Conservation (phyloP, 2,113 vertebrate species). For the Engystomops pustulosus region DNA sequence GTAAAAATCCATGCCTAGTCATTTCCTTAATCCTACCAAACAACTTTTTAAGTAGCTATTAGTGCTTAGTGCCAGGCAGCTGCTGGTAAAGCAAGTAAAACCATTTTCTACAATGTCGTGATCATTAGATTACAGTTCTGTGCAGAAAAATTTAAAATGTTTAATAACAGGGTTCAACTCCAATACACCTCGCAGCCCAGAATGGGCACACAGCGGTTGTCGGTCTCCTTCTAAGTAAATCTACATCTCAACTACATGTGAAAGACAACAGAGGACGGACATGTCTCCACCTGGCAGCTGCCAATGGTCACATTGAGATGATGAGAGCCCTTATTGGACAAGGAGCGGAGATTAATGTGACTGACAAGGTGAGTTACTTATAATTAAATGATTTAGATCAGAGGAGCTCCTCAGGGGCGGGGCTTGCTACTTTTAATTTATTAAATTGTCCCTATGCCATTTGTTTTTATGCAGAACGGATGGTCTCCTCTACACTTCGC, state of each 20-base stretch:
- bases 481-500: constrained; percentile 67
- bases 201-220: constrained; percentile 68
- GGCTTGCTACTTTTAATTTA: background rate
- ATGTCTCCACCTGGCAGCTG: constrained; percentile 64
- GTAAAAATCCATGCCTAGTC: too few species aligned
- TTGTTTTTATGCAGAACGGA: constrained; percentile 58
- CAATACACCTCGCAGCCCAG: constrained; percentile 68
- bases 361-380: constrained; percentile 63
- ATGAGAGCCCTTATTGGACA: constrained; percentile 63
- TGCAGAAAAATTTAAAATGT: background rate
- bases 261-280: constrained; percentile 66
- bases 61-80: too few species aligned
- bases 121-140: background rate
- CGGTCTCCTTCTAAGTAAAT: constrained; percentile 68
- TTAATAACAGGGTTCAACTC: constrained; percentile 64
- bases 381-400: background rate
- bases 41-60: too few species aligned
- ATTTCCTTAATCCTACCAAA: too few species aligned
- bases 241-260: constrained; percentile 66
- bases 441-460: background rate
- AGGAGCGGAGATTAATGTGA: constrained; percentile 66
- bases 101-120: too few species aligned
- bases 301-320: constrained; percentile 64
- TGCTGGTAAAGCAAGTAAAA: too few species aligned
- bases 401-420: background rate